Base-by-base conservation (phyloP, 2,888 invertebrate genomes). In the Fragum sueziense region DNA sequence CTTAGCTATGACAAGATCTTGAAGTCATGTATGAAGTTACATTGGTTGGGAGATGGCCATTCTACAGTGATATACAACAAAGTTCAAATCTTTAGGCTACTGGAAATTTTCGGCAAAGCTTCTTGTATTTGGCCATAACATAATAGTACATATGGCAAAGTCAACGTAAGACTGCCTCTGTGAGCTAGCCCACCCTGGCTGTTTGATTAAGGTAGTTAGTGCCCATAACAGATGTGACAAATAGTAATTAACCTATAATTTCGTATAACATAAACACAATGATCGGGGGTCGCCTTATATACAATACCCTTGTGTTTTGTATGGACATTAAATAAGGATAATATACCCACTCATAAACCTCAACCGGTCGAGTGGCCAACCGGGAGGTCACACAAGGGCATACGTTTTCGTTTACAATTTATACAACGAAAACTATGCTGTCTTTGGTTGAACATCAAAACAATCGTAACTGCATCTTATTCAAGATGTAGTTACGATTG, bases 271-370 rank as follows among this genome's bases (percentile, higher is more conserved):
- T 65, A 65, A 65, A 65, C 29, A 65, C 65, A 22, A 20, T 41
- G 41, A 65, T 34, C 65, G 20, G 41, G 22, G 65, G 2, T 17
- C 34, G 65, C 6, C 37, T n/a, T 22, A 34, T n/a, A 65, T 27
- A 65, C 65, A 65, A 65, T 65, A 65, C 65, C 41, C 65, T 34
- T 65, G n/a, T 41, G 65, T 65, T 65, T 65, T 41, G 65, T 65
- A 65, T 65, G 65, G 65, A 65, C 65, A 65, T 65, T 65, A 65
- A 65, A 37, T 65, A 41, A 65, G 65, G 33, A 65, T 41, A 65
- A 65, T 65, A 41, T 41, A 41, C 22, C 65, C 41, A 65, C 41
- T 65, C 65, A 65, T 65, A 65, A 65, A 65, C 37, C 25, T 25
- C 41, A 25, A 65, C 22, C 65, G 65, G 65, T 65, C 65, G 65